A percentile compares a stretch with the other conserved stretches of the same genome.
Conservation (phyloP, 1,140 invertebrate species). For the Agrypnia vestita region DNA sequence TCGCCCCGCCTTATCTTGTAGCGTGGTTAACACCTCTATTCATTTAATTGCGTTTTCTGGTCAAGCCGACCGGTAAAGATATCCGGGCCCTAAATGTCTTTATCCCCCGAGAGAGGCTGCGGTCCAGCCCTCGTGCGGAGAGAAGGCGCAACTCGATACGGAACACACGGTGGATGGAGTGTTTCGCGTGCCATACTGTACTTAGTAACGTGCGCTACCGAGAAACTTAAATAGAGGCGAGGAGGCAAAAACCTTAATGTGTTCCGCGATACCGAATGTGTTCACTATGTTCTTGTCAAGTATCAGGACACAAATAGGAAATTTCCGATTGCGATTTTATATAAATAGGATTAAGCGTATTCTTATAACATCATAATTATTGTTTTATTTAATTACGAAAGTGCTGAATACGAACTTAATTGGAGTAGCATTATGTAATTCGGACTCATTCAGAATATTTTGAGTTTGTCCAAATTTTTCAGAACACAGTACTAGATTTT, state of each 20-base stretch:
- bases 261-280: neutral
- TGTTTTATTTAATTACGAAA: too few relatives aligned
- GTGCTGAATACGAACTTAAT: too few relatives aligned
- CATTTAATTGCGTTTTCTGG: conserved; percentile 60
- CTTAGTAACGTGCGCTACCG: neutral
- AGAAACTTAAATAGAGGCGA: neutral
- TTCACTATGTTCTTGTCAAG: neutral
- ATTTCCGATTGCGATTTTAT: neutral
- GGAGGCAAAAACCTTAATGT: neutral
- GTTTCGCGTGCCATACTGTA: conserved; percentile 11
- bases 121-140: neutral
- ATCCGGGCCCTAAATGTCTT: conserved; percentile 52
- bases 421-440: too few relatives aligned
- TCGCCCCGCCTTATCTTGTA: conserved; percentile 38
- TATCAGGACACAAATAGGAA: neutral
- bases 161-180: conserved; percentile 12
- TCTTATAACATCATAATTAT: too few relatives aligned
- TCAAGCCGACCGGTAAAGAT: conserved; percentile 58
- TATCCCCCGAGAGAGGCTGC: conserved; percentile 44
- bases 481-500: too few relatives aligned
- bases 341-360: too few relatives aligned
- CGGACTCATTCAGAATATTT: too few relatives aligned
- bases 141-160: conserved; percentile 23
- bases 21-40: conserved; percentile 59
- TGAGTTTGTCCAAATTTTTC: too few relatives aligned